These are phyloP conservation scores for Embidobia sp. DNA, from an alignment of 2,888 invertebrate genomes.

Conservation along the genomic window DNA sequence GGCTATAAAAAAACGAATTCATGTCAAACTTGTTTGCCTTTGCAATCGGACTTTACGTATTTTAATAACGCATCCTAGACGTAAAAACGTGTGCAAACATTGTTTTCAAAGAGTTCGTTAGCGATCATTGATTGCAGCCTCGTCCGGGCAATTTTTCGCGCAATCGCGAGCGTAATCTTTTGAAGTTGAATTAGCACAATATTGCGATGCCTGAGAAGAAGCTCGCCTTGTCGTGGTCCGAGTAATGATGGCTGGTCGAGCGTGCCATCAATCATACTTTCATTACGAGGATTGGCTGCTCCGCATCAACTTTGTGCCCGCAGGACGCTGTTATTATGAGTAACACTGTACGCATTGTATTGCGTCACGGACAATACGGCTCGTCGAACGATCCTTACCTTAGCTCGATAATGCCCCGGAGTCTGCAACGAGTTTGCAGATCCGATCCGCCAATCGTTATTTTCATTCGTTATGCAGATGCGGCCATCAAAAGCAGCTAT, in stretches of 20 bases:
- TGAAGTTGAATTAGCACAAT: slow-evolving; percentile 36
- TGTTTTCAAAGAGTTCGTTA: no score
- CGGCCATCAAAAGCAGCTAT: slow-evolving; percentile 37
- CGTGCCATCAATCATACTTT: slow-evolving; percentile 81
- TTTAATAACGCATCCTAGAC: no score
- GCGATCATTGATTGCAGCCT: no score
- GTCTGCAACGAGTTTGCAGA: slow-evolving; percentile 50
- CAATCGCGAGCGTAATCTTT: slow-evolving; percentile 23
- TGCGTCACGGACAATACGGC: slow-evolving; percentile 64
- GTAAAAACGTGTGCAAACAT: no score
- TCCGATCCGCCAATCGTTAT: slow-evolving; percentile 58
- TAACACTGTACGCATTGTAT: slow-evolving; percentile 63
- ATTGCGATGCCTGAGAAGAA: slow-evolving; percentile 30
- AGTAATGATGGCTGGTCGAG: slow-evolving; percentile 77
- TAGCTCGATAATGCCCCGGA: slow-evolving; percentile 58
- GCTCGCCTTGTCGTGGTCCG: slow-evolving; percentile 61
- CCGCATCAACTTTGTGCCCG: slow-evolving; percentile 76
- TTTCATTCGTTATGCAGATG: slow-evolving; percentile 61
- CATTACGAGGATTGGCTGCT: slow-evolving; percentile 80
- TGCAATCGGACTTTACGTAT: no score
- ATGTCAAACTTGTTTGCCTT: no score
- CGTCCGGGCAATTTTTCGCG: slow-evolving; percentile 12
- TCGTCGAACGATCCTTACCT: slow-evolving; percentile 59
- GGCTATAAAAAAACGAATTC: no score
- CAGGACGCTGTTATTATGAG: slow-evolving; percentile 76